These are phyloP conservation scores for Epizoanthus rinbou DNA, from an alignment of 92 coral and sea anemone species.

Conservation along the genomic window DNA sequence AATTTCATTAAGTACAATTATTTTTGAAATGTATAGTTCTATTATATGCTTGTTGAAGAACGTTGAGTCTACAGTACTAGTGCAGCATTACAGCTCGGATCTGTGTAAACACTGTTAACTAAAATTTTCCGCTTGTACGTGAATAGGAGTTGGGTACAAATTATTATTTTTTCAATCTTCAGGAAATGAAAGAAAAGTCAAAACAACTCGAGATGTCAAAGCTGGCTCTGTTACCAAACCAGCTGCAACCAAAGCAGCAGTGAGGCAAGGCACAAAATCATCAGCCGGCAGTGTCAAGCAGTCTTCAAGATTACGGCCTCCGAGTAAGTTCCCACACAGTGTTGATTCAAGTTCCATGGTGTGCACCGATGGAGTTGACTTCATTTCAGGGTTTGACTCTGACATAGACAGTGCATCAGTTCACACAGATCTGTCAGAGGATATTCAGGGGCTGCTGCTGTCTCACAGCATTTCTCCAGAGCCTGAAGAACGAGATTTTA, in stretches of 20 bases:
- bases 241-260: neutral
- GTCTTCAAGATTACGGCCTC: constrained; percentile 46
- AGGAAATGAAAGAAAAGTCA: constrained; percentile 42
- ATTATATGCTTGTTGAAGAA: too few species aligned
- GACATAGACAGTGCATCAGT: constrained; percentile 61
- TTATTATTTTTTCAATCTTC: neutral
- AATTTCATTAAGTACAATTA: neutral
- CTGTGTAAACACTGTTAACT: too few species aligned
- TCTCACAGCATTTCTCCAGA: constrained; percentile 48
- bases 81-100: too few species aligned
- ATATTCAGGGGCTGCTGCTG: constrained; percentile 39
- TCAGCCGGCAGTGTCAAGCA: constrained; percentile 23
- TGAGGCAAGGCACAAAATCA: constrained; percentile 31
- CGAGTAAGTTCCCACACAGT: constrained; percentile 38
- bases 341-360: constrained; percentile 48
- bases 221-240: constrained; percentile 28
- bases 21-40: too few species aligned
- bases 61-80: too few species aligned
- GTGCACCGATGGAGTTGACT: constrained; percentile 51
- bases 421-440: constrained; percentile 58
- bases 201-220: constrained; percentile 23
- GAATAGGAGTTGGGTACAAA: too few species aligned
- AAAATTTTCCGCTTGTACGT: too few species aligned
- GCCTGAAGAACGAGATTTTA: constrained; percentile 43
- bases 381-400: constrained; percentile 50